These are phyloP conservation scores for Marisa cornuarietis DNA, from an alignment of 1,140 invertebrate species.

Conservation along the genomic window DNA sequence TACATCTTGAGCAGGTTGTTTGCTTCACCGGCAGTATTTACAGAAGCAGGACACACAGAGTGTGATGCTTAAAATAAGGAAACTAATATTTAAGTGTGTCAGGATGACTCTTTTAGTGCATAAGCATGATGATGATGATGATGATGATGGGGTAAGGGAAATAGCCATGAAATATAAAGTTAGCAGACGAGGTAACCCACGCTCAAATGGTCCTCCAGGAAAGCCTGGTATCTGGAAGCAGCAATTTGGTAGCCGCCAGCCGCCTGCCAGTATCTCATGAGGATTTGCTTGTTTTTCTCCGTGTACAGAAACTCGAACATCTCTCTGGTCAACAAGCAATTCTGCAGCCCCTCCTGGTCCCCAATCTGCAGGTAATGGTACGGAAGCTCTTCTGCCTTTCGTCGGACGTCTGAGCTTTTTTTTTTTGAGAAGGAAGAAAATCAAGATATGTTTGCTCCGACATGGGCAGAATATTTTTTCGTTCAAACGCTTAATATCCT, in stretches of 20 bases:
- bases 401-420: slow-evolving; percentile 25
- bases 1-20: too few relatives aligned
- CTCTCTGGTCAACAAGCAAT: slow-evolving; percentile 28
- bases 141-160: too few relatives aligned
- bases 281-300: slow-evolving; percentile 34
- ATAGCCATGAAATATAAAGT: too few relatives aligned
- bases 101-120: too few relatives aligned
- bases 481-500: too few relatives aligned
- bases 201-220: slow-evolving; percentile 26
- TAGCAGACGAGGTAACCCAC: slow-evolving; percentile 15
- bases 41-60: too few relatives aligned
- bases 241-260: slow-evolving; percentile 43
- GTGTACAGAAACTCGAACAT: slow-evolving; percentile 42
- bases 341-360: slow-evolving; percentile 36
- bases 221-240: slow-evolving; percentile 29
- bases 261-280: slow-evolving; percentile 47
- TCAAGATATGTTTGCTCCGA: too few relatives aligned
- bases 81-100: too few relatives aligned
- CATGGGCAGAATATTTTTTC: too few relatives aligned
- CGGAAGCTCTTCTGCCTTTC: slow-evolving; percentile 45
- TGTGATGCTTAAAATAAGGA: too few relatives aligned
- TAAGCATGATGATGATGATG: too few relatives aligned
- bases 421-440: background rate
- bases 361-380: slow-evolving; percentile 36
- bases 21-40: too few relatives aligned